These are phyloP conservation scores for Lepetodrilus schrolli DNA, from an alignment of 2,888 invertebrate genomes.

Conservation along the genomic window DNA sequence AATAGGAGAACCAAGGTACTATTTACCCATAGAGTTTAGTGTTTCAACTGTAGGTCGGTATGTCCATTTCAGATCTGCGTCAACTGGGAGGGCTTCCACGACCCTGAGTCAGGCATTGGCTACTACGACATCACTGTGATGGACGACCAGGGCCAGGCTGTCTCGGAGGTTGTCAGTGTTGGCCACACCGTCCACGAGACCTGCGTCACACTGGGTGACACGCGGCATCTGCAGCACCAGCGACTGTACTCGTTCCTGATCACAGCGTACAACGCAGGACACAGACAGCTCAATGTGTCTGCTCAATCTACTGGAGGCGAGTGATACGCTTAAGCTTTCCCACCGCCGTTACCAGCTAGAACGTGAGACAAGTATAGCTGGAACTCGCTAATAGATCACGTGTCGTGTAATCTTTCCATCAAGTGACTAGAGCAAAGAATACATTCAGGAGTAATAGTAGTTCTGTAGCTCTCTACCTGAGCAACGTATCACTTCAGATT, in stretches of 20 bases:
- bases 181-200: constrained; percentile 32
- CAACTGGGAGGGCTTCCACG: constrained; percentile 57
- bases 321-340: too few relatives aligned
- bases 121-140: constrained; percentile 48
- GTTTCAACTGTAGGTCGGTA: too few relatives aligned
- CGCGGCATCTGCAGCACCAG: constrained; percentile 42
- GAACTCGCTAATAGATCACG: too few relatives aligned
- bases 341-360: too few relatives aligned
- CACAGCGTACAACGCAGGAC: constrained; percentile 54
- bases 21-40: too few relatives aligned
- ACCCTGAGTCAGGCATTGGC: constrained; percentile 56
- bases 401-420: too few relatives aligned
- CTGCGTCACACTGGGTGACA: constrained; percentile 42
- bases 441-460: too few relatives aligned
- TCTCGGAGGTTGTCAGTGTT: constrained; percentile 38
- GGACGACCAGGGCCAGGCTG: constrained; percentile 30
- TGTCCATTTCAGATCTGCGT: constrained; percentile 50
- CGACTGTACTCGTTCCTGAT: constrained; percentile 45
- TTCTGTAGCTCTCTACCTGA: too few relatives aligned
- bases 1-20: too few relatives aligned
- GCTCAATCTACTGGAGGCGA: constrained; percentile 49
- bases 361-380: too few relatives aligned
- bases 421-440: too few relatives aligned
- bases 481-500: too few relatives aligned
- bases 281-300: constrained; percentile 50